These are phyloP conservation scores for Emydura subglobosa DNA, from an alignment of 2,113 vertebrate species.

Conservation along the genomic window DNA sequence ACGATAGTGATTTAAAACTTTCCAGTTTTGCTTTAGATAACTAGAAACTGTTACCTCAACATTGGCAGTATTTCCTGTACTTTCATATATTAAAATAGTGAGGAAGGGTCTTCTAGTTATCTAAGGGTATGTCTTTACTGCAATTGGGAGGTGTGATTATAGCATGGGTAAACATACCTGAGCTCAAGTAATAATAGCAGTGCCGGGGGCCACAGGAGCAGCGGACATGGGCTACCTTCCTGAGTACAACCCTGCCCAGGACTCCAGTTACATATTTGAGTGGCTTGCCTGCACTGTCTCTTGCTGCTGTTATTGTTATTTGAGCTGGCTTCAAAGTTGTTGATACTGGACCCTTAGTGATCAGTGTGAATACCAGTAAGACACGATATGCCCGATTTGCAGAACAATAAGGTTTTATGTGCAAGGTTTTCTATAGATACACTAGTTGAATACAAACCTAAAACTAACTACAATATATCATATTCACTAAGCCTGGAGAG, in stretches of 20 bases:
- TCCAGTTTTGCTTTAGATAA: conserved; percentile 48
- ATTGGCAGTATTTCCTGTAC: conserved; percentile 32
- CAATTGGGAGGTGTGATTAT: not conserved
- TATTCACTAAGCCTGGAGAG: too few species aligned
- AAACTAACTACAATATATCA: too few species aligned
- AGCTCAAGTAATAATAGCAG: not conserved
- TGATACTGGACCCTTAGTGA: too few species aligned
- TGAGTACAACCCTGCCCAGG: not conserved
- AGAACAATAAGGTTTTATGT: too few species aligned
- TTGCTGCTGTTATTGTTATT: too few species aligned
- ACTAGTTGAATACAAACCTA: too few species aligned
- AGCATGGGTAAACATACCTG: not conserved
- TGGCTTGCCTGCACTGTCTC: not conserved
- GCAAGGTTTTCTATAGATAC: too few species aligned
- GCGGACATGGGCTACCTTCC: too few species aligned
- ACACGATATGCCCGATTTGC: too few species aligned
- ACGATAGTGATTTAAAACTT: not conserved
- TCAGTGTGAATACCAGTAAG: too few species aligned
- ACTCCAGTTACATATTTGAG: not conserved
- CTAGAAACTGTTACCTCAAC: not conserved
- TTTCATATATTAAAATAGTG: not conserved
- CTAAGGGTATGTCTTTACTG: not conserved
- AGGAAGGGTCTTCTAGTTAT: not conserved
- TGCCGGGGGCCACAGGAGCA: too few species aligned
- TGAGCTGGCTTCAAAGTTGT: too few species aligned